phyloP scores from a whole-genome alignment of 2,113 vertebrate species.

The Propithecus coquereli region DNA sequence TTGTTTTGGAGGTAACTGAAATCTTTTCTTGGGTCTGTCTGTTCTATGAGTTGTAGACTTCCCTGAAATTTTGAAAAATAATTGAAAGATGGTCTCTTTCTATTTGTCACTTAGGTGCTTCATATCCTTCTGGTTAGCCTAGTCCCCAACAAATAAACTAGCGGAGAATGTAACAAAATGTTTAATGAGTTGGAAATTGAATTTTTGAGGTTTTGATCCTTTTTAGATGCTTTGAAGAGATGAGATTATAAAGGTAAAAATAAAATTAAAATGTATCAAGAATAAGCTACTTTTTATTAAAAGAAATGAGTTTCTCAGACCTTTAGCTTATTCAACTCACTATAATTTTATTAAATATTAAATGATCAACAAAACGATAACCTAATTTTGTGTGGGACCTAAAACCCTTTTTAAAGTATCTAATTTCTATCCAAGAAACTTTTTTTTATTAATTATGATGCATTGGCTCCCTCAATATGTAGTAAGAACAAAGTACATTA shows the following conservation, averaged over 20 bases:
- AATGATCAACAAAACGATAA: neutral
- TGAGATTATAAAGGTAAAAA: neutral
- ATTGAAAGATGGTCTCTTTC: neutral
- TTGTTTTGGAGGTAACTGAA: neutral
- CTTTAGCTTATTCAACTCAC: neutral
- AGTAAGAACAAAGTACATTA: neutral
- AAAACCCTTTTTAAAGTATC: neutral
- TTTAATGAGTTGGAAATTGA: neutral
- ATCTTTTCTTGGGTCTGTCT: neutral
- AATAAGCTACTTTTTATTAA: neutral
- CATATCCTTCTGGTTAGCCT: neutral
- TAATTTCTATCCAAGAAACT: neutral
- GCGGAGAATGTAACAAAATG: neutral
- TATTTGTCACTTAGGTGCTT: neutral
- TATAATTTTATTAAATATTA: neutral
- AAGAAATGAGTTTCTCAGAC: neutral
- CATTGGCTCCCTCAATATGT: neutral
- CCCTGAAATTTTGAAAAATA: neutral
- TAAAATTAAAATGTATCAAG: neutral
- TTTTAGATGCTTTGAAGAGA: neutral
- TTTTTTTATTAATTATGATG: neutral
- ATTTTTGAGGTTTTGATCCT: neutral
- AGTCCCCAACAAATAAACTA: neutral
- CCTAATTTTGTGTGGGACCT: neutral
- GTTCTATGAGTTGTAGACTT: neutral